Base-by-base conservation (phyloP, 2,888 invertebrate genomes). In the Sepiola atlantica region DNA sequence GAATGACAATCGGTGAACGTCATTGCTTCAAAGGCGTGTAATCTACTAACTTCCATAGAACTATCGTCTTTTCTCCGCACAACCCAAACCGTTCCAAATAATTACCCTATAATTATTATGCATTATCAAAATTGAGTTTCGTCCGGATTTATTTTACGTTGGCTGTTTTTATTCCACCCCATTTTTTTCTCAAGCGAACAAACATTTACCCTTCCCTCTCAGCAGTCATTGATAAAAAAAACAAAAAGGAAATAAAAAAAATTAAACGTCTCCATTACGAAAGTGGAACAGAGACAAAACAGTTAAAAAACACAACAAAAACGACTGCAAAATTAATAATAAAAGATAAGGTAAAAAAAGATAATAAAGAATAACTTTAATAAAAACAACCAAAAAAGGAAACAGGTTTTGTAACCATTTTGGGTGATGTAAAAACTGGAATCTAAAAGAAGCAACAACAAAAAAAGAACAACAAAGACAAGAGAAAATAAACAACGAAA, bases 71-170 rank as follows among this genome's bases (percentile, higher is more conserved):
- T 32, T 77, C 77, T 77, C 45, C 32, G 16, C n/a, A 77, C n/a
- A n/a, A n/a, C 77, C 32, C 32, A n/a, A 77, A 32, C 77, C 32
- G 77, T 77, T 32, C n/a, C n/a, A 16, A n/a, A 77, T 77, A 77
- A 77, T 77, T 77, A 77, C 32, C 77, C 77, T n/a, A n/a, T 77
- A 77, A 77, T 77, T 77, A 77, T 77, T 77, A 77, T 77, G 14
- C 77, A 77, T 77, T 77, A 77, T 77, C 77, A 77, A 77, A 77
- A 77, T 77, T 77, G 77, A 77, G 77, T 77, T 77, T 77, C n/a
- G n/a, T 77, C 77, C 32, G 16, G 77, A 14, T 0, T 61, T 61
- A n/a, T n/a, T 77, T 45, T 45, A 45, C 45, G 16, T 77, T 77
- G 16, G n/a, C 32, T 77, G 16, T 77, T 32, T 61, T 61, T 57